A percentile compares a stretch with the other conserved stretches of the same genome.
phyloP scores from a whole-genome alignment of 2,113 vertebrate species.

The Macquaria australasica region DNA sequence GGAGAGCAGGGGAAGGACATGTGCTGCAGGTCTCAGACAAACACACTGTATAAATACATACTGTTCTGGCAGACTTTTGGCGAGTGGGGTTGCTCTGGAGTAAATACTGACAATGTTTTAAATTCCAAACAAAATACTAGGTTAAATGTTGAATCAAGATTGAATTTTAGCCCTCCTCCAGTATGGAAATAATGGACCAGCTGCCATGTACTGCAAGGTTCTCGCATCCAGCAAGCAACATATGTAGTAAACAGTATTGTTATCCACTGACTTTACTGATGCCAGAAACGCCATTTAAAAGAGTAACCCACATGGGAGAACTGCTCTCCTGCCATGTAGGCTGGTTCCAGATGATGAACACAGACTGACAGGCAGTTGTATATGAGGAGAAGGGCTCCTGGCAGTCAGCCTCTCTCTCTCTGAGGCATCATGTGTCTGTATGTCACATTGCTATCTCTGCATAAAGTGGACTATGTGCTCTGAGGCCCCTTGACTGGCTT shows the following conservation, averaged over 20 bases:
- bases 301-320: conserved; percentile 30
- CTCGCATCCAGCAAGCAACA: not conserved
- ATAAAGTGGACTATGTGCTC: conserved; percentile 56
- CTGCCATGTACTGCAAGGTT: not conserved
- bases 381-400: conserved; percentile 54
- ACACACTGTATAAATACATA: conserved; percentile 11
- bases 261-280: conserved; percentile 29
- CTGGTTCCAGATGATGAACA: conserved; percentile 61
- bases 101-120: conserved; percentile 20
- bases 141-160: conserved; percentile 23
- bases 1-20: conserved; percentile 37
- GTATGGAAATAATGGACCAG: not conserved
- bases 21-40: conserved; percentile 25
- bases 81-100: conserved; percentile 1
- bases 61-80: not conserved
- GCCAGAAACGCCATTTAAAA: conserved; percentile 18
- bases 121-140: not conserved
- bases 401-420: conserved; percentile 49
- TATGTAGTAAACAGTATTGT: conserved; percentile 37
- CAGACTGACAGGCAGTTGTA: conserved; percentile 63
- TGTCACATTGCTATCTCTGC: conserved; percentile 67
- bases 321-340: conserved; percentile 32
- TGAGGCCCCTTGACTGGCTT: conserved; percentile 32
- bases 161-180: not conserved
- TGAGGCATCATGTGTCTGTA: conserved; percentile 59